Evolutionary conservation across 1,140 invertebrate species (phyloP).

Genomic region (Popillia japonica): DNA sequence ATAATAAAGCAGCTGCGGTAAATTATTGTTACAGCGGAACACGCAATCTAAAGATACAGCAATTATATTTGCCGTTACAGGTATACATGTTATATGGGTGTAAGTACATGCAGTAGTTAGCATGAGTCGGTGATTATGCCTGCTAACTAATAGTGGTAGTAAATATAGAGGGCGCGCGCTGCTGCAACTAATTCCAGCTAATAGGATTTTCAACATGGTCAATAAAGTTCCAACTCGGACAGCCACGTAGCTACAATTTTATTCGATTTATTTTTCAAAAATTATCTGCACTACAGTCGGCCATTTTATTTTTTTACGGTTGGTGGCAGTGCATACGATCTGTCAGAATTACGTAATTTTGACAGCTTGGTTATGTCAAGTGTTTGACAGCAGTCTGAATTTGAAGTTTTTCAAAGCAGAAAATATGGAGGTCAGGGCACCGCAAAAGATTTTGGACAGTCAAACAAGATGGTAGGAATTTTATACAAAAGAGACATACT

Average conservation of each 20-base stretch:
- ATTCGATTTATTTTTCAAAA: too few relatives aligned
- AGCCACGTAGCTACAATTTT: background rate
- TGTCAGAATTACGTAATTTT: too few relatives aligned
- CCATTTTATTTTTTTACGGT: too few relatives aligned
- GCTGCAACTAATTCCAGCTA: background rate
- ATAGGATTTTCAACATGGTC: conserved; percentile 4
- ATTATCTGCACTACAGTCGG: too few relatives aligned
- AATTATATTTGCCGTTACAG: background rate
- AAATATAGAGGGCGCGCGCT: background rate
- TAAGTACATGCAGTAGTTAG: background rate
- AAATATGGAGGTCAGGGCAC: too few relatives aligned
- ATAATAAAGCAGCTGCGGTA: background rate
- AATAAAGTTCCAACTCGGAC: conserved; percentile 7
- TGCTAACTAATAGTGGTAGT: background rate
- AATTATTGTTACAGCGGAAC: background rate
- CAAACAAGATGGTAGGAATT: too few relatives aligned
- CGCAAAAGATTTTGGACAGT: too few relatives aligned
- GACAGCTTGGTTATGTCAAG: too few relatives aligned
- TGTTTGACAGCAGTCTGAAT: too few relatives aligned
- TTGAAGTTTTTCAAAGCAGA: too few relatives aligned
- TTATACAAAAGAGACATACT: too few relatives aligned
- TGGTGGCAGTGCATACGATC: too few relatives aligned
- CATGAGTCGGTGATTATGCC: conserved; percentile 1
- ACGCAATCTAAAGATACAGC: background rate
- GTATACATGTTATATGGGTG: background rate